Conservation (phyloP, 1,140 invertebrate genomes). For the Ceratosolen solmsi region DNA sequence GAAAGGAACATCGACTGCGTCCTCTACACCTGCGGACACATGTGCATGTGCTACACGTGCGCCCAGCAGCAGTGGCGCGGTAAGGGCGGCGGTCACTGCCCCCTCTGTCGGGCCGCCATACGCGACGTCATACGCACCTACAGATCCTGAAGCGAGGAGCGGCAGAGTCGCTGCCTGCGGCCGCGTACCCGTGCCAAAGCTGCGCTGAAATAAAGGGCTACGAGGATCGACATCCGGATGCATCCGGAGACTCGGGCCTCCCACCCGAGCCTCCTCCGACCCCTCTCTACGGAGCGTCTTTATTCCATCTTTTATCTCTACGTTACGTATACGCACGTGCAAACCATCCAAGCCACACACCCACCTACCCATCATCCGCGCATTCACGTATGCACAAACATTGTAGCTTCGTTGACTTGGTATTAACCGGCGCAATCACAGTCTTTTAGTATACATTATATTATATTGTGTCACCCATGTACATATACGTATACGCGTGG, state of each 20-base stretch:
- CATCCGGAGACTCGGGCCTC: background rate
- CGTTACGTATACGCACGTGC: no score
- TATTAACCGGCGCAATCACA: no score
- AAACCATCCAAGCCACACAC: no score
- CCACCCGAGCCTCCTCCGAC: background rate
- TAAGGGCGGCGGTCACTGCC: slow-evolving; percentile 92
- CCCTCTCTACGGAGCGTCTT: background rate
- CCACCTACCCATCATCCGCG: no score
- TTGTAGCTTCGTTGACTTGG: no score
- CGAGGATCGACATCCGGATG: no score
- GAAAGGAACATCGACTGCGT: slow-evolving; percentile 94
- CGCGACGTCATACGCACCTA: slow-evolving; percentile 96
- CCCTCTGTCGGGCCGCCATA: slow-evolving; percentile 93
- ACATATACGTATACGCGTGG: no score
- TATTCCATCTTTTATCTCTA: no score
- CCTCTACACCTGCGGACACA: slow-evolving; percentile 96
- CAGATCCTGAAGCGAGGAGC: slow-evolving; percentile 81
- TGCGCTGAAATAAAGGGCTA: slow-evolving; percentile 14
- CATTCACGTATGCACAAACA: no score
- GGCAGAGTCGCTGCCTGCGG: background rate
- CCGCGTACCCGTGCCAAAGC: slow-evolving; percentile 35
- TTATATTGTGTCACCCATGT: no score
- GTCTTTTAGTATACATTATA: no score
- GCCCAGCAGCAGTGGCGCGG: slow-evolving; percentile 92
- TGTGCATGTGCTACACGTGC: slow-evolving; percentile 99